Evolutionary conservation across 2,797 vertebrate genomes (phyloP), one percentile per base, ranked within the genome.

Genomic region (Argentina silus): DNA sequence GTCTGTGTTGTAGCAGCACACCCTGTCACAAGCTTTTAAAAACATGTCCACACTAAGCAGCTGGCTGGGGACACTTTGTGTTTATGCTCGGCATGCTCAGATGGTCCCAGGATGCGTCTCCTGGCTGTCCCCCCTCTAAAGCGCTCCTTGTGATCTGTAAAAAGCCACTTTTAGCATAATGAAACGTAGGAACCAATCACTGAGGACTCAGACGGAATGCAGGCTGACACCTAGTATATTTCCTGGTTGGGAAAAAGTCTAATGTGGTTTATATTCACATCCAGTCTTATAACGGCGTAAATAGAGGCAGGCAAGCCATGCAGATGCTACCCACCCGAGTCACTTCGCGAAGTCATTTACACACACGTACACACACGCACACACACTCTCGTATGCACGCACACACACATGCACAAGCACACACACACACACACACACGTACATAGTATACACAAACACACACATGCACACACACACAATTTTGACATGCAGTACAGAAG

Each of bases 181-280:
- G 89, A 89, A 89, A 92, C 85, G 88, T 92, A 91, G 90, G 88
- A 91, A 89, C 80, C 86, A 90, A 91, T 93, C 90, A 92, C 75
- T 86, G 85, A 79, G 76, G 87, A 76, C 78, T 83, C 70, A 84
- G 84, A 86, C 64, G 72, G 74, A 89, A 93, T 92, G 76, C 62
- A 83, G 81, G 69, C 73, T 91, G 93, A 93, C 93, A 91, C 72
- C 19, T 44, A 48, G 81, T 85, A 89, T 87, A 91, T 90, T 88
- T 89, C 77, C 79, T 83, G 79, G 77, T 87, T 80, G 79, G 87
- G 70, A 62, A 64, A 79, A 73, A 82, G 84, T 87, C 86, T 81
- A 70, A 91, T 89, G 82, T 77, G 78, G 83, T 92, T 92, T 90
- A 86, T 68, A 77, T 88, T 89, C 86, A 81, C 85, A 91, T 90